These are phyloP conservation scores for Phalanger gymnotis DNA, from an alignment of 2,797 vertebrate genomes.

Conservation along the genomic window DNA sequence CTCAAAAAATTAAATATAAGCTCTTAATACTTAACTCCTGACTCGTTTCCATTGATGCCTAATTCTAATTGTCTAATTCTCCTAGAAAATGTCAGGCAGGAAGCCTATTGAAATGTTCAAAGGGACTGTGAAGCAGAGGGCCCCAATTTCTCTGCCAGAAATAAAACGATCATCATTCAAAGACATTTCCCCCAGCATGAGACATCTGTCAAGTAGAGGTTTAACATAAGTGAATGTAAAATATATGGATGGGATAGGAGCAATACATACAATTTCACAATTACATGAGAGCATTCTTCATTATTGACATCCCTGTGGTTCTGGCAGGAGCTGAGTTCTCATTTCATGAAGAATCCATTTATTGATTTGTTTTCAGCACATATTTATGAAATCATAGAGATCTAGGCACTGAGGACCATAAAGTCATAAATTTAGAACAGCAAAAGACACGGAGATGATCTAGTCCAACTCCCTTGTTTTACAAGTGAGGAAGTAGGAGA, in stretches of 20 bases:
- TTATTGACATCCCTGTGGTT: constrained; percentile 28
- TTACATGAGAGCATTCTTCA: constrained; percentile 6
- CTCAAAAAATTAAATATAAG: constrained; percentile 47
- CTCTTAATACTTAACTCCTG: constrained; percentile 62
- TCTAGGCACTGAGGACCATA: background rate
- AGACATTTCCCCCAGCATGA: constrained; percentile 68
- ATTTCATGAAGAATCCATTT: constrained; percentile 1
- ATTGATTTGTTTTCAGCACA: background rate
- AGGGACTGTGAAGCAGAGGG: constrained; percentile 30
- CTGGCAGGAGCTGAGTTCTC: constrained; percentile 3
- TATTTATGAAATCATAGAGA: background rate
- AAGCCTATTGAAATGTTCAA: constrained; percentile 39
- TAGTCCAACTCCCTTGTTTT: background rate
- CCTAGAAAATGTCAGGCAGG: constrained; percentile 24
- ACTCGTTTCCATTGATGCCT: constrained; percentile 33
- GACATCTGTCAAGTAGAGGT: constrained; percentile 69
- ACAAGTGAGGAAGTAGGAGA: background rate
- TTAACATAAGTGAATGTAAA: constrained; percentile 59
- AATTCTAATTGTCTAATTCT: constrained; percentile 60
- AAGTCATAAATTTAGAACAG: constrained; percentile 3
- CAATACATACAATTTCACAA: constrained; percentile 55
- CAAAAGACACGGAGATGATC: constrained; percentile 5
- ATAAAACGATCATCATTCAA: constrained; percentile 72
- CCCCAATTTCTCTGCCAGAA: constrained; percentile 72
- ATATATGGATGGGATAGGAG: constrained; percentile 48